Evolutionary conservation across 2,113 vertebrate genomes (phyloP), one percentile per base, ranked within the genome.

Genomic region (Lipophrys pholis): DNA sequence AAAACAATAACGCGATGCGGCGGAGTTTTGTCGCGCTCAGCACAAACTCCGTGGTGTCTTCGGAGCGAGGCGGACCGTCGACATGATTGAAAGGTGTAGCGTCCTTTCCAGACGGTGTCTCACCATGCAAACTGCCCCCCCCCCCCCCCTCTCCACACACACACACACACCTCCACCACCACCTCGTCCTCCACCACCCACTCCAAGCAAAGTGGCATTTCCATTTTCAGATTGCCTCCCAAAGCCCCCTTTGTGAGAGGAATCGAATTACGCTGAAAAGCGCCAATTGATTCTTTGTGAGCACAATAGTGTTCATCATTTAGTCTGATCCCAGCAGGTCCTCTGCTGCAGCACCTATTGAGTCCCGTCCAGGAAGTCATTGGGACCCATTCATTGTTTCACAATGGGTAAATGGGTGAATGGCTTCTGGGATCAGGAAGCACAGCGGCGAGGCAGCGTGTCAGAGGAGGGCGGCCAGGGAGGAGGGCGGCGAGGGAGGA

Each of bases 161-260:
- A n/a, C n/a, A n/a, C n/a, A n/a, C n/a, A n/a, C n/a, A 54, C 63
- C 51, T 39, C 40, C 38, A 42, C 65, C 62, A 57, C 78, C 62
- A 56, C 69, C 60, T 59, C 57, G 41, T 76, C 70, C 45, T 69
- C 63, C 66, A 50, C 50, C 58, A n/a, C n/a, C 55, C 63, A 69
- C 76, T 79, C 64, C 43, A 9, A 88, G 85, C 78, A 86, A 89
- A 92, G 85, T 89, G 75, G 69, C 82, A 88, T 94, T 93, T 93
- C 87, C 91, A 93, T 91, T 90, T 91, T 90, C 70, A 91, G 86
- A 93, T 89, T 91, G 91, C 87, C 83, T 90, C 78, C 73, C 76
- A 9, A 77, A 30, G 21, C 21, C 89, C 77, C 90, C 90, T 92
- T 90, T 91, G 91, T 93, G 90, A 89, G 90, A 87, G 81, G 90